phyloP scores from a whole-genome alignment of 2,113 vertebrate genomes.

The Gnathonemus echidnorhynchus region DNA sequence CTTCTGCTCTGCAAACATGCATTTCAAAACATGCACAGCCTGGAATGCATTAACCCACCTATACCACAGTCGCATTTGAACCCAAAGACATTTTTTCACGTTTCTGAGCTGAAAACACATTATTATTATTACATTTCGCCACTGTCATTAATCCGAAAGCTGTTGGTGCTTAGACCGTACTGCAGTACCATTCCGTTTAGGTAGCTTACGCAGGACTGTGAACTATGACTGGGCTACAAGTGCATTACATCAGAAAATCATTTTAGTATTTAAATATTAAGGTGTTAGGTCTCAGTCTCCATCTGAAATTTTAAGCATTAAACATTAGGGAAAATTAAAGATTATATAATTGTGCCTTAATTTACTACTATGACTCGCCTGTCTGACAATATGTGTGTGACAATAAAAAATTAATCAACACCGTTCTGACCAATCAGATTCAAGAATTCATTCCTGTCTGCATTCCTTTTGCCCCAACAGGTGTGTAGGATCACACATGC shows the following conservation, averaged over 20 bases:
- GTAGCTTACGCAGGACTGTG: neutral
- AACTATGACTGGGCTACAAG: neutral
- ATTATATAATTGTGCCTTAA: neutral
- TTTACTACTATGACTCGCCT: neutral
- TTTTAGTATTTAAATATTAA: neutral
- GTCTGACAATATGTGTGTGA: too few species aligned
- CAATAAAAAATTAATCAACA: too few species aligned
- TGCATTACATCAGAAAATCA: neutral
- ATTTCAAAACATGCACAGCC: neutral
- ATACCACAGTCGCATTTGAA: neutral
- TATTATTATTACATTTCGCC: neutral
- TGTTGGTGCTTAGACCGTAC: neutral
- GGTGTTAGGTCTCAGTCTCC: neutral
- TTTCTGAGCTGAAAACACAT: neutral
- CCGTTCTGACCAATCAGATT: too few species aligned
- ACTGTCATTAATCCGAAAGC: neutral
- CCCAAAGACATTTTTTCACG: neutral
- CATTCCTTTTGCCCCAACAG: neutral
- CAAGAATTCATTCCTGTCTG: neutral
- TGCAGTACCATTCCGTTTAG: neutral
- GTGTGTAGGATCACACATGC: too few species aligned
- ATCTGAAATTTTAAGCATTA: neutral
- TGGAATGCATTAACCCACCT: neutral
- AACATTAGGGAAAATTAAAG: neutral
- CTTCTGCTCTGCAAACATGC: neutral